Evolutionary conservation across 1,140 invertebrate species (phyloP).

Genomic region (Eriosoma lanigerum): DNA sequence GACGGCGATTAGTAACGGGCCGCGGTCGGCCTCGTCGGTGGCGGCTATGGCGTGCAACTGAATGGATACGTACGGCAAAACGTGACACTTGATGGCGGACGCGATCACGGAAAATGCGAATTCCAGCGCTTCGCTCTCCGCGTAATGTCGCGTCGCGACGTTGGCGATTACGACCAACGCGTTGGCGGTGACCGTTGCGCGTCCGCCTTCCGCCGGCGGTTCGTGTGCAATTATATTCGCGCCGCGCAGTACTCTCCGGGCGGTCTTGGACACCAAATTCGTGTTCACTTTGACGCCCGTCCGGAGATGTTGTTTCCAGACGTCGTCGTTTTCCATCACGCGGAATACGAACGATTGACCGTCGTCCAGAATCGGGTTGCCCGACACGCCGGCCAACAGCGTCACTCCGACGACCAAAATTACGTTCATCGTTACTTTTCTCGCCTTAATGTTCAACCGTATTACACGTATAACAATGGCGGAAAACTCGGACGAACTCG

Average conservation of each 20-base stretch:
- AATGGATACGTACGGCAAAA: not conserved
- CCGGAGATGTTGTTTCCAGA: not conserved
- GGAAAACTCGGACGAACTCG: no score
- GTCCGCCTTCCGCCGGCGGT: not conserved
- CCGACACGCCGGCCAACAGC: not conserved
- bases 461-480: no score
- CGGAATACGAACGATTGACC: not conserved
- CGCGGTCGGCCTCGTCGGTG: not conserved
- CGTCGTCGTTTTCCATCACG: not conserved
- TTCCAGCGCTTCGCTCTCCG: not conserved
- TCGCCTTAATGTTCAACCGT: no score
- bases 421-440: not conserved
- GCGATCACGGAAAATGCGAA: not conserved
- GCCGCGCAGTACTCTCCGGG: not conserved
- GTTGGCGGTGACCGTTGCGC: not conserved
- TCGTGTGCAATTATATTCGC: no score
- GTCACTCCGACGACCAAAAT: no score
- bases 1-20: rapidly evolving
- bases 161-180: not conserved
- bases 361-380: not conserved
- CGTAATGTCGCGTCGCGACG: not conserved
- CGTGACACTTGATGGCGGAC: not conserved
- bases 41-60: not conserved
- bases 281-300: not conserved
- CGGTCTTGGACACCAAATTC: not conserved